Conservation (phyloP, 2,797 vertebrate genomes). For the Parotocinclus haroldoi region DNA sequence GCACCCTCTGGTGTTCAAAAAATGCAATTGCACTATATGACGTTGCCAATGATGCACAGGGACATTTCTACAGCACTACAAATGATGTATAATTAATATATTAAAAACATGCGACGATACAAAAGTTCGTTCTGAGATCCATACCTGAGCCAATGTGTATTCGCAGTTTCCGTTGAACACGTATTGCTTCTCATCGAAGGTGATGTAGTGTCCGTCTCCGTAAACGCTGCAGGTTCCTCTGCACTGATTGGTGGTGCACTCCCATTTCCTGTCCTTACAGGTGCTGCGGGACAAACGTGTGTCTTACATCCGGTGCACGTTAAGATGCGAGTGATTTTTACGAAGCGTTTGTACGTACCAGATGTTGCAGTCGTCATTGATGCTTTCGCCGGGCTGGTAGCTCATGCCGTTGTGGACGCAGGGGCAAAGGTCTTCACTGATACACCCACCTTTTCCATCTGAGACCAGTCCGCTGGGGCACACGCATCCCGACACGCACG, state of each 20-base stretch:
- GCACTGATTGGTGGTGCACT: conserved; percentile 77
- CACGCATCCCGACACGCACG: conserved; percentile 83
- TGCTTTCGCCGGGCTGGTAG: conserved; percentile 75
- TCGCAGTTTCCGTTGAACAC: conserved; percentile 86
- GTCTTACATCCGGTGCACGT: no score
- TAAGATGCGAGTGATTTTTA: no score
- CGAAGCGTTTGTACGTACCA: conserved; percentile 61
- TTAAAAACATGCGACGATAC: no score
- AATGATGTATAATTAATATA: no score
- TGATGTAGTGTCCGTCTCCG: conserved; percentile 87
- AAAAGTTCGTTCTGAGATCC: not conserved
- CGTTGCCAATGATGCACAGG: no score
- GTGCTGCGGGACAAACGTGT: conserved; percentile 62
- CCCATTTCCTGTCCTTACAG: conserved; percentile 78
- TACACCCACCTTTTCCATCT: conserved; percentile 75
- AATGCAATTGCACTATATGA: no score
- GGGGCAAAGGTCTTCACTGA: conserved; percentile 74
- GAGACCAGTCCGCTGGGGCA: conserved; percentile 80
- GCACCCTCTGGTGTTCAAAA: no score
- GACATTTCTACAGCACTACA: no score
- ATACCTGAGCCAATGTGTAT: conserved; percentile 87
- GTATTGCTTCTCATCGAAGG: conserved; percentile 87
- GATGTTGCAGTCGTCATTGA: conserved; percentile 84
- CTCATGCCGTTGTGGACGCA: conserved; percentile 81
- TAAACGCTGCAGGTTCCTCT: conserved; percentile 81